Conservation (phyloP, 64 coral and sea anemone genomes). For the Orbicella faveolata region DNA sequence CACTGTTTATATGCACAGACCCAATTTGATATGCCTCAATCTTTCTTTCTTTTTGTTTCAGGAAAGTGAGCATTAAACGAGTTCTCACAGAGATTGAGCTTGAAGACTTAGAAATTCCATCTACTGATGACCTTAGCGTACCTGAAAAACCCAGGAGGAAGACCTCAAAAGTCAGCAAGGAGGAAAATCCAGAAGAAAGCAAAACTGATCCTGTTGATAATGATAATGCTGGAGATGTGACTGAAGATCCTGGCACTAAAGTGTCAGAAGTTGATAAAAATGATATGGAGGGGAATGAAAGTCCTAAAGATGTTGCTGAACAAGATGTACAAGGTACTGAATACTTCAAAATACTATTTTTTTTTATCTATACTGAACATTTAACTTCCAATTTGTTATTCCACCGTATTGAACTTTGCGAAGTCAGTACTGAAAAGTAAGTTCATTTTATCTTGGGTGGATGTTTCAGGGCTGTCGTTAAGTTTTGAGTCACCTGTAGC, state of each 20-base stretch:
- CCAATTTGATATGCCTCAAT: background rate
- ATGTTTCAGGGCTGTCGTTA: too few species aligned
- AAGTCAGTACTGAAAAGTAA: too few species aligned
- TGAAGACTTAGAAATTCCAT: background rate
- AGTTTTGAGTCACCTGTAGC: background rate
- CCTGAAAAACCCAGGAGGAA: background rate
- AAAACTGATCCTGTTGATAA: background rate
- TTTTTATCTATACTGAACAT: too few species aligned
- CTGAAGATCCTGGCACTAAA: background rate
- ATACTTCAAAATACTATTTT: background rate
- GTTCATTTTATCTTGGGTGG: too few species aligned
- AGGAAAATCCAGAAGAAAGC: background rate
- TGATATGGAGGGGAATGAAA: background rate
- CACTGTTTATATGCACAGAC: too few species aligned
- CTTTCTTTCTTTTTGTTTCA: background rate
- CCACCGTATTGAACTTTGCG: too few species aligned
- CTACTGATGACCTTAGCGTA: background rate
- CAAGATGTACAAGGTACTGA: constrained; percentile 25
- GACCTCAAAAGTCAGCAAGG: background rate
- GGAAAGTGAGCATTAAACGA: constrained; percentile 18
- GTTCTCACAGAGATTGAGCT: background rate
- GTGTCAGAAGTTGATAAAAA: background rate
- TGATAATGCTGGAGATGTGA: background rate
- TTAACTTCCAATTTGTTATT: too few species aligned
- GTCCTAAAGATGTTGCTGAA: constrained; percentile 2